phyloP scores from a whole-genome alignment of 2,888 invertebrate species.

The Ferrisia virgata region DNA sequence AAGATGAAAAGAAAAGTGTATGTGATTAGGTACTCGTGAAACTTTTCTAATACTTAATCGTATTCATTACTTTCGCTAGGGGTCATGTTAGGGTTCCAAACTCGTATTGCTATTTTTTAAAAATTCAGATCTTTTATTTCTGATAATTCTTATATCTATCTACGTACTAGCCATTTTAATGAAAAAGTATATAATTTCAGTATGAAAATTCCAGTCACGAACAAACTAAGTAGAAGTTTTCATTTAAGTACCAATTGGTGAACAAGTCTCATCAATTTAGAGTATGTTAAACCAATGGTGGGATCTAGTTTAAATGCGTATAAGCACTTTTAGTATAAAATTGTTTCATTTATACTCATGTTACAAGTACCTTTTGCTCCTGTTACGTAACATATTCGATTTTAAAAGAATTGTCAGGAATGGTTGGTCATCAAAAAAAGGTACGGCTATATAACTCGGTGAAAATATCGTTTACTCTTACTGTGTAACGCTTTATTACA shows the following conservation, averaged over 20 bases:
- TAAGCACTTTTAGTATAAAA: not conserved
- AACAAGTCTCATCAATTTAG: constrained; percentile 6
- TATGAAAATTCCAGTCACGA: constrained; percentile 14
- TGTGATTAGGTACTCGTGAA: no score
- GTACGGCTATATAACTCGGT: not conserved
- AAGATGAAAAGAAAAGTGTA: no score
- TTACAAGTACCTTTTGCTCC: not conserved
- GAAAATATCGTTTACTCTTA: not conserved
- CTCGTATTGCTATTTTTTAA: no score
- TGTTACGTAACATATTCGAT: not conserved
- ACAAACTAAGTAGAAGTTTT: not conserved
- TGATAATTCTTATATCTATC: no score
- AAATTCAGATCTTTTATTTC: no score
- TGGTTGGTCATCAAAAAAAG: not conserved
- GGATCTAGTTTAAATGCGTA: constrained; percentile 9
- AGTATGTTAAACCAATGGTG: not conserved
- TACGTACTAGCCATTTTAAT: no score
- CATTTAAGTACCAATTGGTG: constrained; percentile 19
- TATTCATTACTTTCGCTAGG: no score
- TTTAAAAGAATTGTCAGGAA: not conserved
- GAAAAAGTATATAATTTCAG: no score
- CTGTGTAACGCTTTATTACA: not conserved
- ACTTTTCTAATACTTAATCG: no score
- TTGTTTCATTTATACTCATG: not conserved
- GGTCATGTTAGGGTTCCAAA: no score